Evolutionary conservation across 2,888 invertebrate genomes (phyloP).

Genomic region (Acheta domesticus): DNA sequence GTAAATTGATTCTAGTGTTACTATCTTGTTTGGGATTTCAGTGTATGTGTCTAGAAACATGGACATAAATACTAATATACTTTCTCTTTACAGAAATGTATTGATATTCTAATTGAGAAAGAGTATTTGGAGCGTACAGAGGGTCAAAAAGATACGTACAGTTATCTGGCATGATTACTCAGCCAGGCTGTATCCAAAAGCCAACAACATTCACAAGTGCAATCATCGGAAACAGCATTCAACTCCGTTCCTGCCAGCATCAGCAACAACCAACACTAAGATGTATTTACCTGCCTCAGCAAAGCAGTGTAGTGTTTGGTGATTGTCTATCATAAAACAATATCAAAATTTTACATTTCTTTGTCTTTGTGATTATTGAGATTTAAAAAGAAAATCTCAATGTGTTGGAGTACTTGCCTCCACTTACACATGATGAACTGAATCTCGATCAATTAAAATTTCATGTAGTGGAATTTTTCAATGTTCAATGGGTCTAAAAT

Average conservation of each 20-base stretch:
- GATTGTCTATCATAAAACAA: background rate
- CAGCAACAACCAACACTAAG: background rate
- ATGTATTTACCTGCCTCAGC: background rate
- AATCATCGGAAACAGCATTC: background rate
- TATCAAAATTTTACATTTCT: background rate
- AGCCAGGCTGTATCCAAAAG: background rate
- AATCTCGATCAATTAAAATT: background rate
- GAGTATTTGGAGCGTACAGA: conserved; percentile 97
- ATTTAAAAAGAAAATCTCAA: background rate
- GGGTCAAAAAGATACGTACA: conserved; percentile 97
- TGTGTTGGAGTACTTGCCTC: background rate
- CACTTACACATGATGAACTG: background rate
- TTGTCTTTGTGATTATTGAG: background rate
- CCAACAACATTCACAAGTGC: background rate
- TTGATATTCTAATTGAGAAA: conserved; percentile 98
- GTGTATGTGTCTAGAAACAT: no score
- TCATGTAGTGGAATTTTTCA: background rate
- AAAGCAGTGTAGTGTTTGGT: background rate
- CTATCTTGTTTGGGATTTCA: no score
- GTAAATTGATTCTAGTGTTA: no score
- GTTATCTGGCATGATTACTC: conserved; percentile 84
- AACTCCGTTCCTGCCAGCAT: background rate
- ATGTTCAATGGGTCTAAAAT: background rate
- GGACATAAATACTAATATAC: no score
- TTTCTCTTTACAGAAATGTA: conserved; percentile 80